phyloP scores from a whole-genome alignment of 2,113 vertebrate species.

The Rattus rattus region DNA sequence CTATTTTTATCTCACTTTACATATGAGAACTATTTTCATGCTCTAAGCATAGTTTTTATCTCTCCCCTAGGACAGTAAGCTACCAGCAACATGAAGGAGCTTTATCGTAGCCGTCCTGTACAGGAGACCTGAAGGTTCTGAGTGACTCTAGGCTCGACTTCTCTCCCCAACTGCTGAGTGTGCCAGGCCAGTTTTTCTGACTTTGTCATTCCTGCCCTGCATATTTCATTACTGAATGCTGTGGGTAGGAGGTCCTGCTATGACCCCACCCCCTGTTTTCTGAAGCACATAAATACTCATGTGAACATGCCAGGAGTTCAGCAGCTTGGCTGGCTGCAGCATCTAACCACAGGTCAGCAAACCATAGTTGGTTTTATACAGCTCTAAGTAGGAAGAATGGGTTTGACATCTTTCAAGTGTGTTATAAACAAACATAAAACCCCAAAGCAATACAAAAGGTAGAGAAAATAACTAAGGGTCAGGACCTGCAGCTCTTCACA shows the following conservation, averaged over 20 bases:
- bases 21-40: slow-evolving; percentile 43
- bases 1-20: slow-evolving; percentile 62
- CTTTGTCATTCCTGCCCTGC: not conserved
- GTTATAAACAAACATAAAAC: not conserved
- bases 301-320: not conserved
- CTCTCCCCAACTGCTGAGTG: not conserved
- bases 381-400: not conserved
- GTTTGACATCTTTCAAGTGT: not conserved
- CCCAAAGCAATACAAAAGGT: not conserved
- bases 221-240: not conserved
- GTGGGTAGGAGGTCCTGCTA: not conserved
- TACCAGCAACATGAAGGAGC: not conserved
- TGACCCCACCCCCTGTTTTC: fast-evolving
- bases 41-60: slow-evolving; percentile 10
- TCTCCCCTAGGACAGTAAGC: not conserved
- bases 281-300: not conserved
- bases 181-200: not conserved
- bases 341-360: not conserved
- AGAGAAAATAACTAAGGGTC: not conserved
- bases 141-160: not conserved
- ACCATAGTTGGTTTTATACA: not conserved
- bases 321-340: not conserved
- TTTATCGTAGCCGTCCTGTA: not conserved
- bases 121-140: fast-evolving
- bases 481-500: not conserved